A percentile compares a stretch with the other conserved stretches of the same genome.
Evolutionary conservation across 2,888 invertebrate genomes (phyloP).

Genomic region (Acronicta alni): DNA sequence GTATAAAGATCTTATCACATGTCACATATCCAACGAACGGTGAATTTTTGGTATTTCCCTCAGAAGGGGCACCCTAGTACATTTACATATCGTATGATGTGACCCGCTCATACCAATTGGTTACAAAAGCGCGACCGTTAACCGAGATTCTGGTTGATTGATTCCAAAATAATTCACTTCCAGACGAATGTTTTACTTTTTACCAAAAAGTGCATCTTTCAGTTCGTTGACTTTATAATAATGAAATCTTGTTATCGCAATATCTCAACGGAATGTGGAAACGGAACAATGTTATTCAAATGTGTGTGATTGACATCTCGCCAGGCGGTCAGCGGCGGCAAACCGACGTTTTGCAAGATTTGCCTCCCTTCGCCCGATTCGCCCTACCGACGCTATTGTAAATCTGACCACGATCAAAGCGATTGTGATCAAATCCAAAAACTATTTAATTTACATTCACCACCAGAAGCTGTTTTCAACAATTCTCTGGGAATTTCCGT

Average conservation of each 20-base stretch:
- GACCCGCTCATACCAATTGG: slow-evolving; percentile 41
- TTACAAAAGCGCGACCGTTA: slow-evolving; percentile 80
- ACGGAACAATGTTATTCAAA: slow-evolving; percentile 86
- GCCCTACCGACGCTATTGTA: slow-evolving; percentile 75
- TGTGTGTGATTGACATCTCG: slow-evolving; percentile 86
- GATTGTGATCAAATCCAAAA: slow-evolving; percentile 81
- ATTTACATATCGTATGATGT: slow-evolving; percentile 54
- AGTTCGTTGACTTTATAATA: slow-evolving; percentile 80
- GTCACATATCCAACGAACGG: slow-evolving; percentile 53
- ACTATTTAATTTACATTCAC: slow-evolving; percentile 79
- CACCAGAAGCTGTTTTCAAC: slow-evolving; percentile 65
- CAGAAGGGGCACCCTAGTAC: slow-evolving; percentile 38
- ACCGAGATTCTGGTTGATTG: slow-evolving; percentile 76
- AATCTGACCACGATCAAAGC: slow-evolving; percentile 81
- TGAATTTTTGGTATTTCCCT: slow-evolving; percentile 46
- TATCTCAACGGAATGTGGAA: slow-evolving; percentile 82
- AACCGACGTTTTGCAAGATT: slow-evolving; percentile 62
- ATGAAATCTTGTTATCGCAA: slow-evolving; percentile 80
- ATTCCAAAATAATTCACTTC: slow-evolving; percentile 65
- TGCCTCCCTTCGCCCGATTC: slow-evolving; percentile 57
- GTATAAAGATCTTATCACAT: slow-evolving; percentile 55
- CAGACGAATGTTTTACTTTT: slow-evolving; percentile 70
- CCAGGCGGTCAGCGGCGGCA: slow-evolving; percentile 80
- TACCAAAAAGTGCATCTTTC: slow-evolving; percentile 75
- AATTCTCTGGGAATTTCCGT: slow-evolving; percentile 79